phyloP scores from a whole-genome alignment of 92 coral and sea anemone species.

The Anthopleura xanthogrammica region DNA sequence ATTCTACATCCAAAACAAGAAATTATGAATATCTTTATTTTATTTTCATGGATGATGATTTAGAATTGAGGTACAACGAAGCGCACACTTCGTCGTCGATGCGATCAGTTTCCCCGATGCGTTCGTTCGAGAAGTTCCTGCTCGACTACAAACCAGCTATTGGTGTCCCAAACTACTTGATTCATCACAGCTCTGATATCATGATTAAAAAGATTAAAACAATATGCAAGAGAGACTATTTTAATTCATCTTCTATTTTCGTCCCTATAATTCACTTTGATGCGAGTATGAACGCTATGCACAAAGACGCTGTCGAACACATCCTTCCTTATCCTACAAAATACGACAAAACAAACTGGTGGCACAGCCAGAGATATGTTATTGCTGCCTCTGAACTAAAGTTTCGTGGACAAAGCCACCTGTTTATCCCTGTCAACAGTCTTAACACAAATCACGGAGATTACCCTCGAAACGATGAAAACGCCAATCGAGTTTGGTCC shows the following conservation, averaged over 20 bases:
- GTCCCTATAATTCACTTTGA: conserved; percentile 41
- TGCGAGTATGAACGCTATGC: conserved; percentile 45
- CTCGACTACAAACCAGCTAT: conserved; percentile 40
- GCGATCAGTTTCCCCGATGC: conserved; percentile 25
- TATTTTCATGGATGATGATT: conserved; percentile 36
- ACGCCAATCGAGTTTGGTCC: conserved; percentile 38
- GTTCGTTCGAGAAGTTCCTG: conserved; percentile 53
- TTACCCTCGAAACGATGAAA: conserved; percentile 41
- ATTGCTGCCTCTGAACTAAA: conserved; percentile 40
- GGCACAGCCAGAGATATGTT: conserved; percentile 45
- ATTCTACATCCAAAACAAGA: conserved; percentile 14
- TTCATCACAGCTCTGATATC: conserved; percentile 28
- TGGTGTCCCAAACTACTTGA: conserved; percentile 39
- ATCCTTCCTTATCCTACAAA: conserved; percentile 41
- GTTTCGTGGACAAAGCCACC: conserved; percentile 47
- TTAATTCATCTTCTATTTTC: not conserved
- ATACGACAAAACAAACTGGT: conserved; percentile 37
- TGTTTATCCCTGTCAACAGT: conserved; percentile 33
- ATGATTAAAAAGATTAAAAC: conserved; percentile 18
- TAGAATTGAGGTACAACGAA: conserved; percentile 11
- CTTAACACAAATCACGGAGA: conserved; percentile 22
- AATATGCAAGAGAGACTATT: not conserved
- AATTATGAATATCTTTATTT: conserved; percentile 34
- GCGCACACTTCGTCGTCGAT: conserved; percentile 18
- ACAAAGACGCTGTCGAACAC: conserved; percentile 24